Base-by-base conservation (phyloP, 2,888 invertebrate species). In the Masnerella sp. region DNA sequence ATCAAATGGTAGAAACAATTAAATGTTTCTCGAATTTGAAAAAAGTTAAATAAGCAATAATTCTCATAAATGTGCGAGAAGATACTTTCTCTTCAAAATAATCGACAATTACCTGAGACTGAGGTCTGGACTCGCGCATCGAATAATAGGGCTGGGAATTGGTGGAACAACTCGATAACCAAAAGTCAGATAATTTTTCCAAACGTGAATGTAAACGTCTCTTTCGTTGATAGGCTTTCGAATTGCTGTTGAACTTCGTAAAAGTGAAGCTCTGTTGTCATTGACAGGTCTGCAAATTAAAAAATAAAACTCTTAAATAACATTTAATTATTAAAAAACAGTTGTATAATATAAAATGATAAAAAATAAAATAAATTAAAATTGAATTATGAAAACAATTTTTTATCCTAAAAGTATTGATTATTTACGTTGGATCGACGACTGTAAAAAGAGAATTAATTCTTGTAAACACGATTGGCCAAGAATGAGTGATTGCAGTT, bases 111-210 rank as follows among this genome's bases (percentile, higher is more conserved):
- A 96, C 96, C 96, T 96, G 80, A 96, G 90, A 85, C 95, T 96
- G 36, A 96, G 90, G 88, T 97, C 97, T 0, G 97, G 97, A 77
- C 97, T 97, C 25, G 96, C 96, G 88, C 97, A 97, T 56, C 97
- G 92, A 47, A 96, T 91, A 25, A 96, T 92, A 0, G 95, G 94
- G 84, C 94, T 94, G 0, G 95, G 94, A 72, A 95, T 94, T 17
- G 96, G 95, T 8, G 98, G 99, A 3, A 98, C 97, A 42, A 99
- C 94, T 54, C 97, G 92, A 89, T 98, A 99, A 5, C 97, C 97
- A 90, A 98, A 95, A 11, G 96, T 96, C 81, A 98, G 92, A 88
- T 99, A 98, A 89, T 98, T 98, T 85, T 97, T 95, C 98, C 99
- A 99, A 17, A 99, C 91, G 88, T 96, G 96, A 90, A 99, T 93